These are phyloP conservation scores for Cynopterus brachyotis DNA, from an alignment of 2,113 vertebrate genomes.

Conservation along the genomic window DNA sequence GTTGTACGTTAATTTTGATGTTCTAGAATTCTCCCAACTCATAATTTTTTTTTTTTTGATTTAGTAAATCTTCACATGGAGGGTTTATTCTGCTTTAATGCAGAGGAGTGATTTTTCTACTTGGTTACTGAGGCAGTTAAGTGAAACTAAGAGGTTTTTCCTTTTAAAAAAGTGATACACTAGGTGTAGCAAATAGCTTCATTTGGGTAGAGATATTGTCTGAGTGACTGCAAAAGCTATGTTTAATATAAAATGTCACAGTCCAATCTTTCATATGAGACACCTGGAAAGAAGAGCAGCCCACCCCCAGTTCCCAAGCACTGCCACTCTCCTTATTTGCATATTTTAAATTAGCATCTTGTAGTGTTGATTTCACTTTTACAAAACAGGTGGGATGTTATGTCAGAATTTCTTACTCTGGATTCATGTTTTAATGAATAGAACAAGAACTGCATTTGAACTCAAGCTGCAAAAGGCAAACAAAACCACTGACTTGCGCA, in stretches of 20 bases:
- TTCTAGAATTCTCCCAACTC: not conserved
- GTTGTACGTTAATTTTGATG: not conserved
- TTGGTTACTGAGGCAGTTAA: constrained; percentile 52
- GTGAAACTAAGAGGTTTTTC: not conserved
- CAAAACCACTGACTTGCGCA: constrained; percentile 92
- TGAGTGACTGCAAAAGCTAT: constrained; percentile 54
- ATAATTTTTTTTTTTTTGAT: not conserved
- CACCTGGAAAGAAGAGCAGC: not conserved
- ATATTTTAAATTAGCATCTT: constrained; percentile 56
- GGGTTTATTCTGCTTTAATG: not conserved
- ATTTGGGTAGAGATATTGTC: not conserved
- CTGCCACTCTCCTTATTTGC: not conserved
- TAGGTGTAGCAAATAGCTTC: not conserved
- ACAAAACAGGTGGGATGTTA: not conserved
- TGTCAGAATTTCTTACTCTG: constrained; percentile 56
- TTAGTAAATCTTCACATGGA: not conserved
- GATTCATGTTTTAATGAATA: constrained; percentile 81
- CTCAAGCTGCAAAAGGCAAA: constrained; percentile 92
- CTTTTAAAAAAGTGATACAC: not conserved
- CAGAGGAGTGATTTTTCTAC: not conserved
- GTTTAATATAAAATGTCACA: not conserved
- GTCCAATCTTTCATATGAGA: constrained; percentile 30
- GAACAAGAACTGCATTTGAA: constrained; percentile 96
- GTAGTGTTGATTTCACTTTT: constrained; percentile 46
- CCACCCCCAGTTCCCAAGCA: not conserved